Evolutionary conservation across 2,797 vertebrate genomes (phyloP), one percentile per base, ranked within the genome.

Genomic region (Rhabdophis nuchalis): DNA sequence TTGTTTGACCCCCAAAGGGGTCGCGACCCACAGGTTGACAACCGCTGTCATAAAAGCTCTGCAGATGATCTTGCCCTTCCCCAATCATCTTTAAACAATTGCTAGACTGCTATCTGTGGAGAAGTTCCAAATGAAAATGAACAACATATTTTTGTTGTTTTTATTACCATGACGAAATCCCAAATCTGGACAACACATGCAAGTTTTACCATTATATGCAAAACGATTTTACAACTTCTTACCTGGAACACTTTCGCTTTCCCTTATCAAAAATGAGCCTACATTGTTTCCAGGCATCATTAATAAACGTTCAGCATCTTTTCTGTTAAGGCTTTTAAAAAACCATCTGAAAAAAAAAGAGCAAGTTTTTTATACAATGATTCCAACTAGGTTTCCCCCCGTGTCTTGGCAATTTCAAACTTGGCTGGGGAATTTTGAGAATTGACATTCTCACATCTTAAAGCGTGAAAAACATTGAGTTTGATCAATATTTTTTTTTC

Each of bases 221-320:
- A 89, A 68, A 60, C 2, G 10, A 68, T 10, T 46, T n/a, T 29
- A 27, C 32, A 41, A 36, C 68, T 0, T n/a, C 96, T 97, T 94
- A 99, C 99, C 99, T 98, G 97, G 97, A 85, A 46, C 97, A 12
- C 98, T 99, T 96, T 99, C 99, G 6, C 99, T 99, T 94, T 99
- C 98, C 92, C 99, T 96, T 46, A 99, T 96, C 0, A 99, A 97
- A 96, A 99, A 99, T 12, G 98, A 96, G 0, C 99, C 99, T 0
- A 93, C 87, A 94, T 98, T 98, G 93, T 99, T 99, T 91, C 98
- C 97, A 0, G 99, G 97, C 0, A 98, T 98, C 93, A 99, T 60
- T 41, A 99, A 97, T 92, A 98, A 96, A 88, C 99, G 96, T 90
- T 99, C 99, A 0, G 98, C 98, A 92, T 99, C 99, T 96, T 96